Evolutionary conservation across 2,888 invertebrate species (phyloP).

Genomic region (Unio delphinus): DNA sequence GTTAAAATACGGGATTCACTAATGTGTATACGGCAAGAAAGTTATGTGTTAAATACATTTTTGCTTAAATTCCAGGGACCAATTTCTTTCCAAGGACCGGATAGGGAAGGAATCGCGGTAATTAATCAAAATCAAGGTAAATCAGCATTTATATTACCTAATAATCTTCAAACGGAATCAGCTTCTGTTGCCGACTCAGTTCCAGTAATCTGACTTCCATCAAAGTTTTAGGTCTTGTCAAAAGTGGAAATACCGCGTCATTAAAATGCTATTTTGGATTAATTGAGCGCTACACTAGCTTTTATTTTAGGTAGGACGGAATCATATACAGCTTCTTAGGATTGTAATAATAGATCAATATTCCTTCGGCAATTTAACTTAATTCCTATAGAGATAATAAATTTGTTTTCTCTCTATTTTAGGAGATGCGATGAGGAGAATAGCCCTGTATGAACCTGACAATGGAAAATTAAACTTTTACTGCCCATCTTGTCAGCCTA

Average conservation of each 20-base stretch:
- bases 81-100: constrained; percentile 89
- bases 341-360: too few species aligned
- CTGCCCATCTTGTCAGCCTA: constrained; percentile 80
- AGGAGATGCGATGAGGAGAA: constrained; percentile 77
- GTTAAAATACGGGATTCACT: too few species aligned
- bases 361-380: too few species aligned
- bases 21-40: too few species aligned
- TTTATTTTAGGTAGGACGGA: too few species aligned
- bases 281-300: too few species aligned
- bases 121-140: constrained; percentile 92
- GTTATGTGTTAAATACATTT: not conserved
- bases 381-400: too few species aligned
- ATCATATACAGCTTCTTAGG: too few species aligned
- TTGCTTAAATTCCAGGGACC: constrained; percentile 81
- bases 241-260: not conserved
- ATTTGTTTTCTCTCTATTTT: constrained; percentile 11
- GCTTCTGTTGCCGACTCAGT: not conserved
- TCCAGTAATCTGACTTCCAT: not conserved
- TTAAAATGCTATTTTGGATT: not conserved
- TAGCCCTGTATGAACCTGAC: constrained; percentile 80
- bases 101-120: constrained; percentile 88
- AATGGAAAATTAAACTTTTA: constrained; percentile 78
- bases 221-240: not conserved
- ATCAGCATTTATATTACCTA: constrained; percentile 19
- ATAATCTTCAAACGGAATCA: not conserved